Evolutionary conservation across 37 sponge, comb jelly and placozoan genomes (phyloP).

Genomic region (Beroe ovata): DNA sequence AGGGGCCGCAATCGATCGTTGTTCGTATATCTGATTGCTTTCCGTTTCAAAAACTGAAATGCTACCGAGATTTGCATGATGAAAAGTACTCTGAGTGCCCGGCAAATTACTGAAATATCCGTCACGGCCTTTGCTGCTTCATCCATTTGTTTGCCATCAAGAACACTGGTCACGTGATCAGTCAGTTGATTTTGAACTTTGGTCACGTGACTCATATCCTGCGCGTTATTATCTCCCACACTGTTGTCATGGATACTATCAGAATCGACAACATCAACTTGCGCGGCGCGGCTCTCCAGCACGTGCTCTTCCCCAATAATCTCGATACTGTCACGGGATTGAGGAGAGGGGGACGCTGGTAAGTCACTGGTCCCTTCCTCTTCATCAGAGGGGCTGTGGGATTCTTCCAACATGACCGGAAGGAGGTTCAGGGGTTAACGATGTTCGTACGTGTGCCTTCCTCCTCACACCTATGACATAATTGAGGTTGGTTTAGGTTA

Average conservation of each 20-base stretch:
- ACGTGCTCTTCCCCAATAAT: background rate
- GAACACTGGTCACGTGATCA: constrained; percentile 39
- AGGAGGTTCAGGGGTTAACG: too few species aligned
- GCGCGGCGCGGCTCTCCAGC: background rate
- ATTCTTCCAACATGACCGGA: background rate
- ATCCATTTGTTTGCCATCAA: constrained; percentile 35
- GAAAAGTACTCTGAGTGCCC: constrained; percentile 14
- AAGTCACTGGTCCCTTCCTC: background rate
- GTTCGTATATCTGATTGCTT: constrained; percentile 10
- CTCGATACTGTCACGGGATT: background rate
- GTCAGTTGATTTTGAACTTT: constrained; percentile 1
- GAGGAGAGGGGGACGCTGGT: background rate
- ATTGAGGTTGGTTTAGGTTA: too few species aligned
- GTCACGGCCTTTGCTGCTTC: constrained; percentile 21
- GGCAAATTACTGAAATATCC: constrained; percentile 20
- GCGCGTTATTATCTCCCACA: background rate
- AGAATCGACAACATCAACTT: background rate
- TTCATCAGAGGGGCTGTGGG: background rate
- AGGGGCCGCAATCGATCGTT: constrained; percentile 41
- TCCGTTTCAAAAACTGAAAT: background rate
- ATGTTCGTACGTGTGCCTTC: too few species aligned
- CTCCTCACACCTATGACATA: too few species aligned
- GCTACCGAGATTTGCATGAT: background rate
- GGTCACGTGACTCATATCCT: background rate
- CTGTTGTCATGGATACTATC: background rate